These are phyloP conservation scores for Hirtodrosophila histrioides DNA, from an alignment of 2,888 invertebrate species.

Conservation along the genomic window DNA sequence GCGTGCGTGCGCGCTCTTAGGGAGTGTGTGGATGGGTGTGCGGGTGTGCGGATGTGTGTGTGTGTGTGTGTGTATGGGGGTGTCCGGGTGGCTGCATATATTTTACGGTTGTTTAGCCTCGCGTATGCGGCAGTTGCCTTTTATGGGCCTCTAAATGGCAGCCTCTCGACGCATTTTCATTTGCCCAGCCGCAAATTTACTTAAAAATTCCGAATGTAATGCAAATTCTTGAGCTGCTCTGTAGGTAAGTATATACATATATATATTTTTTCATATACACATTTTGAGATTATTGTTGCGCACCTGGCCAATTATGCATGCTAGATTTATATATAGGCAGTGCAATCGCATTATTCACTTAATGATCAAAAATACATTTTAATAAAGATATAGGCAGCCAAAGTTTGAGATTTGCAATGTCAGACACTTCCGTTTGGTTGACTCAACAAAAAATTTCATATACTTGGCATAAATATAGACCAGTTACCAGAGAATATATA, in stretches of 20 bases:
- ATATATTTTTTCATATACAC: slow-evolving; percentile 4
- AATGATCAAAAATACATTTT: slow-evolving; percentile 71
- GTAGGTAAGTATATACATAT: slow-evolving; percentile 5
- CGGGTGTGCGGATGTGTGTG: slow-evolving; percentile 21
- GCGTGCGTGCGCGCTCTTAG: slow-evolving; percentile 49
- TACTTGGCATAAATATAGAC: slow-evolving; percentile 19
- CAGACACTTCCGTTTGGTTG: slow-evolving; percentile 64
- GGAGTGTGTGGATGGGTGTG: slow-evolving; percentile 13
- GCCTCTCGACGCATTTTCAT: slow-evolving; percentile 29
- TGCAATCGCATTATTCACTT: slow-evolving; percentile 53
- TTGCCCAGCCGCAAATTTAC: slow-evolving; percentile 55
- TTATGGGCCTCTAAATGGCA: slow-evolving; percentile 60
- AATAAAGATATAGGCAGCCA: slow-evolving; percentile 32
- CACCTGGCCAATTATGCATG: slow-evolving; percentile 61
- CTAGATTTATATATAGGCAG: slow-evolving; percentile 26
- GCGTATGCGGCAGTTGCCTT: slow-evolving; percentile 72
- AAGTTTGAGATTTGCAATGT: slow-evolving; percentile 31
- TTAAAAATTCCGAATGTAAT: slow-evolving; percentile 59
- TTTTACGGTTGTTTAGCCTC: slow-evolving; percentile 76
- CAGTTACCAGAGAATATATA: slow-evolving; percentile 30
- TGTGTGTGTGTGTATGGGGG: slow-evolving; percentile 3
- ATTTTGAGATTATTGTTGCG: slow-evolving; percentile 30
- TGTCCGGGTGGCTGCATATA: slow-evolving; percentile 61
- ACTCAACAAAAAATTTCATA: slow-evolving; percentile 50
- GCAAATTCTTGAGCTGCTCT: slow-evolving; percentile 48